Evolutionary conservation across 2,888 invertebrate genomes (phyloP), one percentile per base, ranked within the genome.

Genomic region (Pinctada fucata): DNA sequence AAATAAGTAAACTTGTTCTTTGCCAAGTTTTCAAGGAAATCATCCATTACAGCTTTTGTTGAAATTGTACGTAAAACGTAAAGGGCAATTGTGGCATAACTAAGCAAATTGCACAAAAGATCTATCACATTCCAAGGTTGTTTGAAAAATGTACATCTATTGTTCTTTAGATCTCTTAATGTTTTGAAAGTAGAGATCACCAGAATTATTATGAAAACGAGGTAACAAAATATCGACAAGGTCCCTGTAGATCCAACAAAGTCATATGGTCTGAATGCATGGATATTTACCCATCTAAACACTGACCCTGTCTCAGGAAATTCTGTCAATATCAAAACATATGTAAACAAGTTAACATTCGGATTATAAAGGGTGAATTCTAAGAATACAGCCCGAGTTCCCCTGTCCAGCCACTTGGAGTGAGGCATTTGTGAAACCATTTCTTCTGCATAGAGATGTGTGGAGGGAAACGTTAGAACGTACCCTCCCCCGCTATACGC

Each of bases 321-420:
- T 79, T 91, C 91, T 1, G 85, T 77, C 72, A 90, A 79, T 45
- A 88, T 85, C 73, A 85, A 83, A 31, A 86, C 83, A 68, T 86
- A 87, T 4, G 84, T 80, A 80, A 91, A 90, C 52, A 90, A 80
- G 78, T 90, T 90, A 1, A 83, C 79, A 75, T 90, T 89, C 2
- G 86, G 68, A 74, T 89, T 90, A 76, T 90, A 89, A 2, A 90
- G 72, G 10, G 89, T 89, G 68, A 89, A 89, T 73, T 90, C 90
- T 5, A 89, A 75, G 58, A 89, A 80, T 13, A 90, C 83, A 3
- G 87, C 87, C 63, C 89, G 75, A 0, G 90, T 88, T 8, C 84
- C 82, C 52, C 87, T 69, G 74, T 90, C 88, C 6, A 90, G 75
- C 90, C 90, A 90, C 2, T 83, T 75, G 5, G 79, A 67, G 0